These are phyloP conservation scores for Orthosia cruda DNA, from an alignment of 2,888 invertebrate species.

Conservation along the genomic window DNA sequence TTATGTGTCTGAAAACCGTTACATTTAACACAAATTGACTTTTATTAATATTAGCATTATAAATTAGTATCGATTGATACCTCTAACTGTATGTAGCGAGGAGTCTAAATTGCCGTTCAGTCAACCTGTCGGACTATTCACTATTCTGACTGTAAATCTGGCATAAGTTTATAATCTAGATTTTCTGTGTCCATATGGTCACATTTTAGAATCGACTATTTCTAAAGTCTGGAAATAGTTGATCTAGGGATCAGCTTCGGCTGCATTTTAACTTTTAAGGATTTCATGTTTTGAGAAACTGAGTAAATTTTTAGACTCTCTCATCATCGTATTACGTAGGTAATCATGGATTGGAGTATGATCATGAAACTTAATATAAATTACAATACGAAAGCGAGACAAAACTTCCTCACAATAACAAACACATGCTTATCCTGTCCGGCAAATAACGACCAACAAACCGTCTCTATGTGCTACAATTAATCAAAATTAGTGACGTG, in stretches of 20 bases:
- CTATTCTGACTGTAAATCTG: slow-evolving; percentile 10
- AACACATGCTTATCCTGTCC: neutral
- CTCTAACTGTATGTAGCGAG: slow-evolving; percentile 9
- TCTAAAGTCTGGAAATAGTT: neutral
- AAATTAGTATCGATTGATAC: neutral
- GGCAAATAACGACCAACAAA: slow-evolving; percentile 17
- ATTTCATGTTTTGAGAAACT: neutral
- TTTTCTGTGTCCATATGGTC: slow-evolving; percentile 14
- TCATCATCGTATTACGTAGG: too few species aligned
- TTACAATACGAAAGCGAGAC: neutral
- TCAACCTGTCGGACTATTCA: slow-evolving; percentile 25
- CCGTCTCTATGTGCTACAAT: slow-evolving; percentile 67
- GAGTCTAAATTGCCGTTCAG: slow-evolving; percentile 17
- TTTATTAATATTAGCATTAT: neutral
- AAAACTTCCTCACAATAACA: neutral
- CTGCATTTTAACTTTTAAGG: neutral
- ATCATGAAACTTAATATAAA: neutral
- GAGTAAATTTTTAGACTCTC: too few species aligned
- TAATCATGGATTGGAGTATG: too few species aligned
- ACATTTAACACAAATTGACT: neutral
- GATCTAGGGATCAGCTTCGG: neutral
- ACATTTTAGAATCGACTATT: slow-evolving; percentile 7
- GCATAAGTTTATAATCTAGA: neutral
- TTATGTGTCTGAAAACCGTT: too few species aligned
- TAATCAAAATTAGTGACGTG: slow-evolving; percentile 81